phyloP scores from a whole-genome alignment of 1,140 invertebrate species.

The Aradophagus sp. region DNA sequence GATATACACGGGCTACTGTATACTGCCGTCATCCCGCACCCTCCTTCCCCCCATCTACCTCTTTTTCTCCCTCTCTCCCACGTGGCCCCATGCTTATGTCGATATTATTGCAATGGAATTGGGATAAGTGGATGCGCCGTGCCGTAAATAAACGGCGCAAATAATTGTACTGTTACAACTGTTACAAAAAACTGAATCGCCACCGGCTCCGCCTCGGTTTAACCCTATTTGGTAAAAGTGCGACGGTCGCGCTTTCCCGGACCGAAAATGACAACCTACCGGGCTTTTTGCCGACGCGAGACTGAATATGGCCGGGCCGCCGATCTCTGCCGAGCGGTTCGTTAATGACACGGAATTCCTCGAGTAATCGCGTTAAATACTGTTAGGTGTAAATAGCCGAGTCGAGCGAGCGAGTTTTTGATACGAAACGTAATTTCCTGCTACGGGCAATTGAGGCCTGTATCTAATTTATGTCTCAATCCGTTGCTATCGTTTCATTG shows the following conservation, averaged over 20 bases:
- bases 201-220: not conserved
- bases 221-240: conserved; percentile 19
- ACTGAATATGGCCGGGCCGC: not conserved
- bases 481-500: too few species aligned
- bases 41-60: conserved; percentile 65
- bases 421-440: conserved; percentile 13
- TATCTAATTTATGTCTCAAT: conserved; percentile 50
- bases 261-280: conserved; percentile 3
- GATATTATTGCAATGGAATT: conserved; percentile 21
- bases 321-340: not conserved
- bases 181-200: too few species aligned
- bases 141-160: not conserved
- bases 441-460: conserved; percentile 16
- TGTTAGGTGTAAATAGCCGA: conserved; percentile 13
- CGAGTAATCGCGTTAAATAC: conserved; percentile 26
- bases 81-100: conserved; percentile 3
- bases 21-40: conserved; percentile 59
- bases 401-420: conserved; percentile 7
- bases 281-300: not conserved
- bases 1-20: conserved; percentile 72
- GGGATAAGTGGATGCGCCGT: conserved; percentile 11
- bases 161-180: conserved; percentile 10
- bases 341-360: conserved; percentile 37
- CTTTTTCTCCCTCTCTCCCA: conserved; percentile 2
- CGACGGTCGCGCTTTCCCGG: not conserved